Percentiles rank a stretch among this genome's conserved stretches.
phyloP scores from a whole-genome alignment of 2,888 invertebrate species.

The Drosophila anomalata region DNA sequence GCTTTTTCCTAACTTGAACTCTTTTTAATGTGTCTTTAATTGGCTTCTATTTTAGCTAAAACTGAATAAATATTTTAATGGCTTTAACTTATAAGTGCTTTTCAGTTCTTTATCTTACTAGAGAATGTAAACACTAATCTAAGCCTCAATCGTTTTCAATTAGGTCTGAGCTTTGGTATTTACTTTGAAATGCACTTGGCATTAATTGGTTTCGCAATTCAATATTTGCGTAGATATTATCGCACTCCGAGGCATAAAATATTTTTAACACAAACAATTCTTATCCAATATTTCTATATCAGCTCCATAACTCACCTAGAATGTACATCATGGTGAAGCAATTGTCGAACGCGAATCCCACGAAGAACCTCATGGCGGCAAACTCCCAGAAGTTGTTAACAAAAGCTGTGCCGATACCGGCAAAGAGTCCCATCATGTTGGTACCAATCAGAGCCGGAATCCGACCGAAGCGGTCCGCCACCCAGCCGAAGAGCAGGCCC shows the following conservation, averaged over 20 bases:
- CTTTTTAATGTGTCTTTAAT: neutral
- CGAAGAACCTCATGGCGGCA: conserved; percentile 91
- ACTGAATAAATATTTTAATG: conserved; percentile 1
- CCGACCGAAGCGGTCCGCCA: conserved; percentile 93
- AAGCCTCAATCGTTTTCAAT: no score
- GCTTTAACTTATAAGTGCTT: neutral
- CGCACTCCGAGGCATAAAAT: neutral
- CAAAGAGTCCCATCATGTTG: conserved; percentile 89
- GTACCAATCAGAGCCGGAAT: conserved; percentile 92
- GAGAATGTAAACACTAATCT: neutral
- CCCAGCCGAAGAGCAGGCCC: conserved; percentile 93
- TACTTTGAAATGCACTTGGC: neutral
- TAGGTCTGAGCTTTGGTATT: no score
- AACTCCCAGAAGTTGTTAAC: conserved; percentile 90
- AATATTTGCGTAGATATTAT: neutral
- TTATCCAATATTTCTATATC: neutral
- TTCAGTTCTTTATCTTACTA: neutral
- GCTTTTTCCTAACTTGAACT: neutral
- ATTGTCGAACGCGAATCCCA: conserved; percentile 95
- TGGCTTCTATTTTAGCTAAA: neutral
- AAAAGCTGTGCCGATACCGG: conserved; percentile 90
- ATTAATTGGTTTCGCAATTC: neutral
- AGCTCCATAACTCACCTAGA: conserved; percentile 87
- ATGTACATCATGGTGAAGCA: conserved; percentile 97
- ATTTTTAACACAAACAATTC: no score